Conservation (phyloP, 2,797 vertebrate species). For the Gila robusta region DNA sequence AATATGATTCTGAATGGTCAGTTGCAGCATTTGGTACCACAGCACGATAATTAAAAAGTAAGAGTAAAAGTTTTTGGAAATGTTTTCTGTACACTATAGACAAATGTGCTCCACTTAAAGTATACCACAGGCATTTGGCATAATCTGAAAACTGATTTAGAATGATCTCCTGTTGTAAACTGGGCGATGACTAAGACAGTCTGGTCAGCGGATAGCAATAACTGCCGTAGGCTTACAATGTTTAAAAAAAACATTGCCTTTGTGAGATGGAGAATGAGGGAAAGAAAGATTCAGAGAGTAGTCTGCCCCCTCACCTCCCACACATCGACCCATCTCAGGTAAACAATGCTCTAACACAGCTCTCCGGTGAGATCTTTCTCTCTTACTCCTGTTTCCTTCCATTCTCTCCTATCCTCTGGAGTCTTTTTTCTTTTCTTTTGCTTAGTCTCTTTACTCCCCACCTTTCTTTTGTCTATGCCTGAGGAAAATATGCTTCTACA, state of each 20-base stretch:
- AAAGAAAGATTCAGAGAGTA: slow-evolving; percentile 26
- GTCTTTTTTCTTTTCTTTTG: not conserved
- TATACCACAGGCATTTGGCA: not conserved
- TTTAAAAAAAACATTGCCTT: slow-evolving; percentile 36
- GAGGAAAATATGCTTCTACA: not conserved
- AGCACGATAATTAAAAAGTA: not conserved
- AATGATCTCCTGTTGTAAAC: slow-evolving; percentile 8
- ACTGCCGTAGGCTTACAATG: slow-evolving; percentile 23
- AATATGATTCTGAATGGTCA: not conserved
- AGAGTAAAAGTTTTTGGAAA: not conserved
- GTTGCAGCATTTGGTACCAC: not conserved
- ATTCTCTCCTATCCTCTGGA: not conserved
- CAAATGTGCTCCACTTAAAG: not conserved
- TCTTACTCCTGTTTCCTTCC: not conserved
- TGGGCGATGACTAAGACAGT: slow-evolving; percentile 23
- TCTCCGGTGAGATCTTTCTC: slow-evolving; percentile 2
- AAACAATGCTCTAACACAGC: slow-evolving; percentile 48
- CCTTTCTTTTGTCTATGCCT: slow-evolving; percentile 13
- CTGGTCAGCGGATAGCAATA: slow-evolving; percentile 20
- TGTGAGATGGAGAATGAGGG: slow-evolving; percentile 6
- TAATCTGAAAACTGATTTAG: slow-evolving; percentile 8
- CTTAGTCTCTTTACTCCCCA: not conserved
- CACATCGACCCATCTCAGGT: slow-evolving; percentile 56
- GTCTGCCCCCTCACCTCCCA: slow-evolving; percentile 48
- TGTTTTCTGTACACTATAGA: not conserved